phyloP scores from a whole-genome alignment of 2,797 vertebrate species.

The Amazona finschi region DNA sequence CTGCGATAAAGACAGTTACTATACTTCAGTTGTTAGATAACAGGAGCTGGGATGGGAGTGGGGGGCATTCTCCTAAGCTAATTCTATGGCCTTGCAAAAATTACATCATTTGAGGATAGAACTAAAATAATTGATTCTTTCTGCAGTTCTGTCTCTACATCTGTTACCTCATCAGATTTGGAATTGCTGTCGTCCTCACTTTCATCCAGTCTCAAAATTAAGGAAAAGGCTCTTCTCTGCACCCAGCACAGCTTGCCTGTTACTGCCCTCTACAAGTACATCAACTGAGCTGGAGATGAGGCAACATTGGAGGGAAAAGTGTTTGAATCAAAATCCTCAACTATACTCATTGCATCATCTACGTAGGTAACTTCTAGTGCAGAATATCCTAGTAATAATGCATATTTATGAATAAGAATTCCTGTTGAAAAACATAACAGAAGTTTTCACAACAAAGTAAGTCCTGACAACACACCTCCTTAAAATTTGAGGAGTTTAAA shows the following conservation, averaged over 20 bases:
- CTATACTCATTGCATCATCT: background rate
- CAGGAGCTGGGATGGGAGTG: background rate
- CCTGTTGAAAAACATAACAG: background rate
- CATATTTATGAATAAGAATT: background rate
- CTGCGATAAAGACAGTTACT: background rate
- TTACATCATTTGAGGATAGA: background rate
- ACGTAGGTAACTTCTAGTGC: background rate
- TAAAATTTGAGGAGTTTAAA: background rate
- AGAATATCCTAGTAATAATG: background rate
- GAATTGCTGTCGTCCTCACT: background rate
- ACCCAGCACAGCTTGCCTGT: background rate
- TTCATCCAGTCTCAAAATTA: slow-evolving; percentile 21
- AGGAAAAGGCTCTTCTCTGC: background rate
- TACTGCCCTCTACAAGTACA: background rate
- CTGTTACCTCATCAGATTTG: slow-evolving; percentile 19
- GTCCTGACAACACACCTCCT: background rate
- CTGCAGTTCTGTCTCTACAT: background rate
- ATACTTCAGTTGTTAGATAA: background rate
- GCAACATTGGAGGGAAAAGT: background rate
- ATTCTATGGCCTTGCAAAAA: background rate
- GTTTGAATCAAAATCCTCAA: background rate
- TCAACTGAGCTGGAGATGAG: background rate
- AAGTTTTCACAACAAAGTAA: background rate
- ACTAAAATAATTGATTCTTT: background rate
- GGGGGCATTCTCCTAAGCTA: background rate